Conservation (phyloP, 2,113 vertebrate genomes). For the Gallinago media region DNA sequence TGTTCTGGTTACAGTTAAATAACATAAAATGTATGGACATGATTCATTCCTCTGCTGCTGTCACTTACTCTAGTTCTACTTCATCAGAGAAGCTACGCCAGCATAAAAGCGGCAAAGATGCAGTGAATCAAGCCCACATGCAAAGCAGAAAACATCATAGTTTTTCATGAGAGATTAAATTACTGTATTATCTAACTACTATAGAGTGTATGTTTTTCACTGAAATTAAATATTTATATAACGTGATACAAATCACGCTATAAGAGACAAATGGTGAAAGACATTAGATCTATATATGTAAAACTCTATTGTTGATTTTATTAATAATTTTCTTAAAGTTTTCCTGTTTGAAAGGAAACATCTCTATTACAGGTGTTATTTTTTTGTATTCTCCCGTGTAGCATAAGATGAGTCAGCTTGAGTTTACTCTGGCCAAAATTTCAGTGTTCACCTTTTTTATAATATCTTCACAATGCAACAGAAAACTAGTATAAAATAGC, state of each 20-base stretch:
- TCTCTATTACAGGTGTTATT: background rate
- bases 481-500: background rate
- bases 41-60: background rate
- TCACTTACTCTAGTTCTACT: background rate
- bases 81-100: background rate
- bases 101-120: background rate
- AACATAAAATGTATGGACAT: background rate
- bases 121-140: background rate
- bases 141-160: background rate
- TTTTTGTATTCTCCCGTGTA: background rate
- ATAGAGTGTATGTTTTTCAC: background rate
- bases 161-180: background rate
- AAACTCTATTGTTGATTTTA: background rate
- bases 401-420: background rate
- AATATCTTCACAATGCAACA: rapidly evolving
- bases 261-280: background rate
- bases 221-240: background rate
- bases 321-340: background rate
- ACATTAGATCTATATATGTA: background rate
- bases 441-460: background rate
- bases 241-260: background rate
- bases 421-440: background rate
- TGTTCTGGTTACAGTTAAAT: background rate
- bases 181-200: background rate
- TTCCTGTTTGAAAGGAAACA: background rate